Evolutionary conservation across 2,113 vertebrate species (phyloP).

Genomic region (Solea solea): DNA sequence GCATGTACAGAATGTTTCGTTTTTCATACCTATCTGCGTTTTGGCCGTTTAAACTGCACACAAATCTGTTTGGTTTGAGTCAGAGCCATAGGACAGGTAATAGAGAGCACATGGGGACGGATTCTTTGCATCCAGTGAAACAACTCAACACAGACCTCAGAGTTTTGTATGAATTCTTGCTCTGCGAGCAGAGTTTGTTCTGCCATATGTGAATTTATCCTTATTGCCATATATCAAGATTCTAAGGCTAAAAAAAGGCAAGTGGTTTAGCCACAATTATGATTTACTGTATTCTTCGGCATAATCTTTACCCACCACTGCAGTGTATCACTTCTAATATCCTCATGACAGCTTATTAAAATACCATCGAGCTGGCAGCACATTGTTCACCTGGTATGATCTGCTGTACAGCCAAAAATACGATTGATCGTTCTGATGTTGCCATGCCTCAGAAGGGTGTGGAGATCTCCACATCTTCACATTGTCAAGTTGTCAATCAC

Average conservation of each 20-base stretch:
- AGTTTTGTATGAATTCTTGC: constrained; percentile 12
- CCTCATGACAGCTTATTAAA: constrained; percentile 15
- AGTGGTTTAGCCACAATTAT: background rate
- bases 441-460: constrained; percentile 5
- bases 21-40: background rate
- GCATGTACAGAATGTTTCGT: constrained; percentile 27
- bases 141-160: constrained; percentile 4
- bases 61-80: constrained; percentile 54
- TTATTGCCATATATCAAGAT: constrained; percentile 7
- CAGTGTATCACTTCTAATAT: constrained; percentile 5
- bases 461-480: background rate
- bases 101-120: constrained; percentile 63
- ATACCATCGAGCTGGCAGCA: constrained; percentile 41
- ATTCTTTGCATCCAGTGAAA: constrained; percentile 14
- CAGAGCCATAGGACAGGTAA: constrained; percentile 61
- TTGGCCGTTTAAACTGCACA: constrained; percentile 3
- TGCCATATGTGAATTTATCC: background rate
- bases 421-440: background rate
- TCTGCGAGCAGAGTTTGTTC: constrained; percentile 20
- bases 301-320: constrained; percentile 1
- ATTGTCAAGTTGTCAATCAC: background rate
- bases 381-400: constrained; percentile 9
- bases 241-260: background rate
- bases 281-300: constrained; percentile 26
- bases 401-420: background rate